Percentiles rank a stretch among this genome's conserved stretches.
Evolutionary conservation across 2,113 vertebrate species (phyloP).

Genomic region (Colinus virginianus): DNA sequence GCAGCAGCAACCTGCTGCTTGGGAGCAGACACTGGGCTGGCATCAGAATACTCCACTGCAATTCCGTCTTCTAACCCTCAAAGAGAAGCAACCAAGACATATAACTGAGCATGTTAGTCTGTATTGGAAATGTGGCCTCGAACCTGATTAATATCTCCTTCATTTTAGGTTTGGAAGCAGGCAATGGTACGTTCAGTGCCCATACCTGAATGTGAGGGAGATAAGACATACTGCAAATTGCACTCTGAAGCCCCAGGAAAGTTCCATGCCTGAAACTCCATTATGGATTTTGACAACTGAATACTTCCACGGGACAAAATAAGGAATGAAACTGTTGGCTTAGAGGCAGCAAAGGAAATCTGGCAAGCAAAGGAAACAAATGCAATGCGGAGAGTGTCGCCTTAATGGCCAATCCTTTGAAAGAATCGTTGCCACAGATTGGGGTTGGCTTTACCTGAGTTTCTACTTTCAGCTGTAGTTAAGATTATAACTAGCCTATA

Average conservation of each 20-base stretch:
- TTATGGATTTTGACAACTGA: not conserved
- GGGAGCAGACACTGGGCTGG: not conserved
- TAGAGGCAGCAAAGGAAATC: not conserved
- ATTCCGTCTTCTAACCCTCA: not conserved
- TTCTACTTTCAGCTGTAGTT: not conserved
- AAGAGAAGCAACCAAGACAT: not conserved
- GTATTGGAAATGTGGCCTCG: not conserved
- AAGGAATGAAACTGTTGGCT: not conserved
- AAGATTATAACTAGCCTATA: slow-evolving; percentile 34
- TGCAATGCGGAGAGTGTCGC: rapidly evolving
- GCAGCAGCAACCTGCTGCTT: not conserved
- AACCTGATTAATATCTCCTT: not conserved
- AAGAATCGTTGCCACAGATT: not conserved
- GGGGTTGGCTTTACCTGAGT: not conserved
- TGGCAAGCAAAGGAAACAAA: not conserved
- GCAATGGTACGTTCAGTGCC: not conserved
- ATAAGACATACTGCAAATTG: not conserved
- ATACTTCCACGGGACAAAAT: not conserved
- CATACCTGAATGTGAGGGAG: not conserved
- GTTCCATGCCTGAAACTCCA: not conserved
- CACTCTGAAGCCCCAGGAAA: not conserved
- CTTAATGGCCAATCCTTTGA: not conserved
- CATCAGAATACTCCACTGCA: not conserved
- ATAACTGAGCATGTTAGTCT: not conserved
- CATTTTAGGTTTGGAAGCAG: not conserved